These are phyloP conservation scores for Chelon auratus DNA, from an alignment of 2,797 vertebrate species.

Conservation along the genomic window DNA sequence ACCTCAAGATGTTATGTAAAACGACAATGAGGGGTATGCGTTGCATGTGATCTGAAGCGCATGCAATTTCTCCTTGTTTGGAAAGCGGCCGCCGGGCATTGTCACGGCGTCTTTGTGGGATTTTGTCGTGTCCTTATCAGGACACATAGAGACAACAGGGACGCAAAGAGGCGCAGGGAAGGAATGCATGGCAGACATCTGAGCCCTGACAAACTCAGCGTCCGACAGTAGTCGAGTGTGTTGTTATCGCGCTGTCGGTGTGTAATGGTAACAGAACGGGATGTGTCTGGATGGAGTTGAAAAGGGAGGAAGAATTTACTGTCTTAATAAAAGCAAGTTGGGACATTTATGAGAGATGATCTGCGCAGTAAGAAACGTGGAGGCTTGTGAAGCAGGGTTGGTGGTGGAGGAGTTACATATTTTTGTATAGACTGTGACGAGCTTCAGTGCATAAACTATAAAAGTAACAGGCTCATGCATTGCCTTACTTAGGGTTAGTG, in stretches of 20 bases:
- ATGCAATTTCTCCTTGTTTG: conserved; percentile 58
- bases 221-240: conserved; percentile 10
- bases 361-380: not conserved
- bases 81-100: conserved; percentile 12
- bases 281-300: conserved; percentile 29
- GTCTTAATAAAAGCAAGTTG: conserved; percentile 33
- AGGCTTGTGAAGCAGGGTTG: not conserved
- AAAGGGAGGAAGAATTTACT: conserved; percentile 41
- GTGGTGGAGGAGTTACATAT: not conserved
- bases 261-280: conserved; percentile 54
- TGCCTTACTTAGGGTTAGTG: too few species aligned
- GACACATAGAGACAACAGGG: conserved; percentile 35
- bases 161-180: conserved; percentile 35
- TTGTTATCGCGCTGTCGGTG: conserved; percentile 47
- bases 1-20: conserved; percentile 54
- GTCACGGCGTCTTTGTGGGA: conserved; percentile 2
- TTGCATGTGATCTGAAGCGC: conserved; percentile 11
- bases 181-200: conserved; percentile 49
- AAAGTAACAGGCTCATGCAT: too few species aligned
- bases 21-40: conserved; percentile 47
- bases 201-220: conserved; percentile 20
- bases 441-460: not conserved
- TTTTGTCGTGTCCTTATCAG: conserved; percentile 58
- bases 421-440: not conserved
- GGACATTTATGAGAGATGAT: conserved; percentile 36